Percentiles rank a stretch among this genome's conserved stretches.
Conservation (phyloP, 2,888 invertebrate genomes). For the Drosophila paucipuncta region DNA sequence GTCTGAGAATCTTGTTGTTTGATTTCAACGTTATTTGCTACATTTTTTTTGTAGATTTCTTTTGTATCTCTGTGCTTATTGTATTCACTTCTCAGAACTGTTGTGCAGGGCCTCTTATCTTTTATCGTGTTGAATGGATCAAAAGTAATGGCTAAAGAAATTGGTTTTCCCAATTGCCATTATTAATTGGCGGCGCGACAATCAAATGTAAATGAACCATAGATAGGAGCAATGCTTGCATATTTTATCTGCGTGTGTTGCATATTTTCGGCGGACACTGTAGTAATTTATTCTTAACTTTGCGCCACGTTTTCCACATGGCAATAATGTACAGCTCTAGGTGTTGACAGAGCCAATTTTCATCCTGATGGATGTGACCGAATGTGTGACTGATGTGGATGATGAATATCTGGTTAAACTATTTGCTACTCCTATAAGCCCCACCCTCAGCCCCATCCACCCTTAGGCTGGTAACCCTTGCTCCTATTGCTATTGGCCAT, state of each 20-base stretch:
- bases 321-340: slow-evolving; percentile 31
- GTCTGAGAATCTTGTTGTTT: slow-evolving; percentile 14
- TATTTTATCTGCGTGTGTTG: slow-evolving; percentile 1
- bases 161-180: slow-evolving; percentile 8
- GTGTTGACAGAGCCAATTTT: slow-evolving; percentile 75
- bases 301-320: background rate
- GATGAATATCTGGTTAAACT: slow-evolving; percentile 79
- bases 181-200: slow-evolving; percentile 13
- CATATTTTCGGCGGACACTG: slow-evolving; percentile 32
- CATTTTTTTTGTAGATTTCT: slow-evolving; percentile 5
- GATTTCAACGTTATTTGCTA: background rate
- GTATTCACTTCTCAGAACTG: slow-evolving; percentile 3
- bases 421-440: slow-evolving; percentile 57
- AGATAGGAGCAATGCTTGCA: slow-evolving; percentile 1
- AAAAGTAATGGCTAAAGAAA: slow-evolving; percentile 12
- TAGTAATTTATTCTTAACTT: slow-evolving; percentile 16
- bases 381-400: slow-evolving; percentile 53
- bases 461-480: background rate
- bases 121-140: background rate
- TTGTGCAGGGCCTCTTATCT: background rate
- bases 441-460: background rate
- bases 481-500: slow-evolving; percentile 26
- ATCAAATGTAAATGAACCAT: slow-evolving; percentile 6
- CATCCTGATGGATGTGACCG: slow-evolving; percentile 44
- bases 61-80: background rate